phyloP scores from a whole-genome alignment of 1,140 invertebrate genomes.

The Drosophila malerkotliana region DNA sequence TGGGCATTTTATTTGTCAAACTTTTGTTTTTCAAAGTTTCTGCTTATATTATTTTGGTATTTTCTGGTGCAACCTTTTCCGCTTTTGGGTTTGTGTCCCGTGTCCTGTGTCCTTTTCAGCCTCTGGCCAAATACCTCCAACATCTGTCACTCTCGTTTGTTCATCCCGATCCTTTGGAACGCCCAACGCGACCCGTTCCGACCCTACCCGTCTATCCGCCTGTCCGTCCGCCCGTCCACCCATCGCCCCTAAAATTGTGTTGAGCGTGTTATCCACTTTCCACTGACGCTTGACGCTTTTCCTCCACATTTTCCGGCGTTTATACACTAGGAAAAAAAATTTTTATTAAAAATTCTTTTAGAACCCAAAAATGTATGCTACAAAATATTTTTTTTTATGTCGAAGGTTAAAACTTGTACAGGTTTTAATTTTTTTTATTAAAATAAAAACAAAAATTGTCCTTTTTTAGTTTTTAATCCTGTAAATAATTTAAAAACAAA shows the following conservation, averaged over 20 bases:
- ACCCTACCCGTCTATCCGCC: background rate
- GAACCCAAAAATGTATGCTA: background rate
- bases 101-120: constrained; percentile 8
- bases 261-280: constrained; percentile 45
- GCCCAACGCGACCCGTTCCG: no score
- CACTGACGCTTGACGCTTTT: constrained; percentile 10
- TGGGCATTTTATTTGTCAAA: no score
- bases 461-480: no score
- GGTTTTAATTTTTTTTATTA: no score
- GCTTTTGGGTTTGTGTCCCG: constrained; percentile 2
- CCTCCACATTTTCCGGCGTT: constrained; percentile 5
- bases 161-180: constrained; percentile 4
- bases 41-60: constrained; percentile 12
- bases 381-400: background rate
- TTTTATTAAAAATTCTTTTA: background rate
- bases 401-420: no score
- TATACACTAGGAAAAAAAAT: background rate
- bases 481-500: no score
- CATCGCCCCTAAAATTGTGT: constrained; percentile 31
- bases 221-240: background rate
- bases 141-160: constrained; percentile 38
- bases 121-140: constrained; percentile 34
- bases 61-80: constrained; percentile 25
- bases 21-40: background rate
- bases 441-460: no score